Conservation (phyloP, 2,113 vertebrate species). For the Ceratotherium simum region DNA sequence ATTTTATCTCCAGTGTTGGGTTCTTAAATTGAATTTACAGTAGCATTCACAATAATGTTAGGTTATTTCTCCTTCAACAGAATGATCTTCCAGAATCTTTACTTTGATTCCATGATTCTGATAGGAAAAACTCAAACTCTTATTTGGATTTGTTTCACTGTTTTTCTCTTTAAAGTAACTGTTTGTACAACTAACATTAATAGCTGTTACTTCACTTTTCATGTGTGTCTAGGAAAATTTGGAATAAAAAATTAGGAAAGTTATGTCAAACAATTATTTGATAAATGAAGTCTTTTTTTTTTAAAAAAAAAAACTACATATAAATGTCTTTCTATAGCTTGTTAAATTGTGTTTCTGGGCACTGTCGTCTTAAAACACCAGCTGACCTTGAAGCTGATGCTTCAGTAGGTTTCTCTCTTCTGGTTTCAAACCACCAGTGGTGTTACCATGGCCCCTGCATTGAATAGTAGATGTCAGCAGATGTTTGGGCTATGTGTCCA, state of each 20-base stretch:
- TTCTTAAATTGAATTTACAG: not conserved
- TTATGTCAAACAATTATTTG: not conserved
- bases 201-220: not conserved
- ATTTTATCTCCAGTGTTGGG: not conserved
- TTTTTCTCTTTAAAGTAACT: not conserved
- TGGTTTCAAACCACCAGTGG: fast-evolving
- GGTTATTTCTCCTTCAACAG: not conserved
- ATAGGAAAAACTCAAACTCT: not conserved
- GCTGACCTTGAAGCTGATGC: not conserved
- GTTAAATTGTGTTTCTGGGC: not conserved
- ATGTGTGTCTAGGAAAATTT: not conserved
- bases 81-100: not conserved
- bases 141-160: not conserved
- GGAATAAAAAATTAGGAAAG: not conserved
- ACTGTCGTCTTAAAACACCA: not conserved
- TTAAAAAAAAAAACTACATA: too few species aligned
- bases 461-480: fast-evolving
- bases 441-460: not conserved
- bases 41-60: fast-evolving
- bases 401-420: too few species aligned
- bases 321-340: not conserved
- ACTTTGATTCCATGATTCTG: not conserved
- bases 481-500: not conserved
- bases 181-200: not conserved
- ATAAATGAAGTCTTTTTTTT: not conserved